Percentiles rank a stretch among this genome's conserved stretches.
phyloP scores from a whole-genome alignment of 2,888 invertebrate species.

The Drosophila yooni region DNA sequence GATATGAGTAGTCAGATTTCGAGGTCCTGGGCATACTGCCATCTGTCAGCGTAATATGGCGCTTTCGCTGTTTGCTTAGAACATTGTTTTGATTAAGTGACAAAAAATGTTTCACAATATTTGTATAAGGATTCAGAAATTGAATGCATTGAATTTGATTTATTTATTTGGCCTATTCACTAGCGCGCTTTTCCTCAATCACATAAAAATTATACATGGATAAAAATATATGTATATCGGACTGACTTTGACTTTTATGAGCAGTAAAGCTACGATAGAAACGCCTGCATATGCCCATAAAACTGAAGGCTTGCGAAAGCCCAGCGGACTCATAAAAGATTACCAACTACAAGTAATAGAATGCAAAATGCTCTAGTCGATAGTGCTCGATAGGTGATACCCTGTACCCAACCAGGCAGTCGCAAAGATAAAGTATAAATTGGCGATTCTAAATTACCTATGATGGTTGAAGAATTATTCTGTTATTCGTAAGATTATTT shows the following conservation, averaged over 20 bases:
- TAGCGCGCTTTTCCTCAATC: slow-evolving; percentile 31
- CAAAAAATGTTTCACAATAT: slow-evolving; percentile 62
- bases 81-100: slow-evolving; percentile 73
- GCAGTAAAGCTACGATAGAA: slow-evolving; percentile 69
- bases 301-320: slow-evolving; percentile 47
- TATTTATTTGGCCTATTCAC: slow-evolving; percentile 61
- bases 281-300: slow-evolving; percentile 56
- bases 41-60: slow-evolving; percentile 12
- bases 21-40: slow-evolving; percentile 18
- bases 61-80: slow-evolving; percentile 68
- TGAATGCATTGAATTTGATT: slow-evolving; percentile 61
- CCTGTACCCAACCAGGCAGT: neutral
- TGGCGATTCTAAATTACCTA: neutral
- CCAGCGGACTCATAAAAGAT: slow-evolving; percentile 55
- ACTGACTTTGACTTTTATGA: slow-evolving; percentile 59
- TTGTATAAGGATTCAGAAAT: slow-evolving; percentile 64
- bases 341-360: slow-evolving; percentile 35
- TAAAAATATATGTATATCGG: slow-evolving; percentile 28
- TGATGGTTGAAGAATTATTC: neutral
- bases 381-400: neutral
- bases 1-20: slow-evolving; percentile 25
- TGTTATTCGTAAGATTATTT: too few relatives aligned
- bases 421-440: neutral
- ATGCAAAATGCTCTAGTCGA: slow-evolving; percentile 9
- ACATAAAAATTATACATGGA: slow-evolving; percentile 9